Conservation (phyloP, 2,797 vertebrate genomes). For the Muscicapa striata region DNA sequence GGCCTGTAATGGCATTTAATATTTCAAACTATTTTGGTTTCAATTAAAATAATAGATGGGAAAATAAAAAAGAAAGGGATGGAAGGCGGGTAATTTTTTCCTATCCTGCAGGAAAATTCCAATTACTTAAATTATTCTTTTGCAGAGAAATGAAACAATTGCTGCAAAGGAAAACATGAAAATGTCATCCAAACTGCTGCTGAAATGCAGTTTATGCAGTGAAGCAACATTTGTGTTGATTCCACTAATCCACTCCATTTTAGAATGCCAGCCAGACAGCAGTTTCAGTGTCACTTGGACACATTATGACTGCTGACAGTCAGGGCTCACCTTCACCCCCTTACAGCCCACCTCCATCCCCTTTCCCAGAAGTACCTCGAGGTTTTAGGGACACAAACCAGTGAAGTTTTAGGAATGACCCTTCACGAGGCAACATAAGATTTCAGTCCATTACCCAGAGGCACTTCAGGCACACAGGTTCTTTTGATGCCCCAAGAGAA, state of each 20-base stretch:
- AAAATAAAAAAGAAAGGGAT: conserved; percentile 22
- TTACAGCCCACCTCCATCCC: neutral
- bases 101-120: conserved; percentile 53
- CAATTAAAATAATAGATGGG: conserved; percentile 47
- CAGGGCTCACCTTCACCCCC: neutral
- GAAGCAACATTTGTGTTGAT: neutral
- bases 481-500: neutral
- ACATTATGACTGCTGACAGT: neutral
- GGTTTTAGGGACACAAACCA: neutral
- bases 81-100: conserved; percentile 14
- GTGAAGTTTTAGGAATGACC: neutral
- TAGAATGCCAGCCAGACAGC: neutral
- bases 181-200: conserved; percentile 32
- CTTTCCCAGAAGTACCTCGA: neutral
- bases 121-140: conserved; percentile 47
- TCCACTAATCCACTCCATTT: neutral
- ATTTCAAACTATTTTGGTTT: conserved; percentile 53
- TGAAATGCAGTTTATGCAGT: conserved; percentile 15
- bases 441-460: neutral
- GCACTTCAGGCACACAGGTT: neutral
- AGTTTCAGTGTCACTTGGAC: neutral
- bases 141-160: conserved; percentile 55
- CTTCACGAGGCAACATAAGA: neutral
- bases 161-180: conserved; percentile 12
- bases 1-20: conserved; percentile 1